These are phyloP conservation scores for Acrobasis consociella DNA, from an alignment of 2,888 invertebrate genomes.

Conservation along the genomic window DNA sequence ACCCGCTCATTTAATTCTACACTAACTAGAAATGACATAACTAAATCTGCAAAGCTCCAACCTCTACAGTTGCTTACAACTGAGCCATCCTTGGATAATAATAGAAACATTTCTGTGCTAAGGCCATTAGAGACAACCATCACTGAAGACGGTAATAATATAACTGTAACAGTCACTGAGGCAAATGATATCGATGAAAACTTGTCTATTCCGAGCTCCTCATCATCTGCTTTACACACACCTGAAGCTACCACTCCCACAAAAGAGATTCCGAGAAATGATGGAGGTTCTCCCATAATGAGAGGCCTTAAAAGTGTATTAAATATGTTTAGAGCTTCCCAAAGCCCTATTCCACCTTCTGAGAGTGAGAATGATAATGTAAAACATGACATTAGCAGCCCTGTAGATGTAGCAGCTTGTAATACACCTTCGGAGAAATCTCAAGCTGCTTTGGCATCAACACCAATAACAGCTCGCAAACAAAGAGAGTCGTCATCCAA, in stretches of 20 bases:
- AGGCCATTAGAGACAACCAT: slow-evolving; percentile 47
- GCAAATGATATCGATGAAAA: slow-evolving; percentile 60
- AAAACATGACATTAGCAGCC: slow-evolving; percentile 34
- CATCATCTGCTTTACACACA: slow-evolving; percentile 60
- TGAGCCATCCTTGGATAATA: slow-evolving; percentile 49
- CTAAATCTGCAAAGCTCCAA: slow-evolving; percentile 43
- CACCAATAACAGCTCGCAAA: slow-evolving; percentile 55
- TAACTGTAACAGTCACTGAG: slow-evolving; percentile 50
- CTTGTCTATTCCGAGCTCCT: slow-evolving; percentile 59
- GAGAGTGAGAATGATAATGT: slow-evolving; percentile 37
- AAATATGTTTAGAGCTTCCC: slow-evolving; percentile 72
- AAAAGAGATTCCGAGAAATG: slow-evolving; percentile 57
- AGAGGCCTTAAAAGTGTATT: slow-evolving; percentile 71
- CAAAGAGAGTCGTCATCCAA: slow-evolving; percentile 52
- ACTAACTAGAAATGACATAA: slow-evolving; percentile 51
- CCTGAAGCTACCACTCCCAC: slow-evolving; percentile 73
- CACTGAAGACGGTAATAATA: slow-evolving; percentile 41
- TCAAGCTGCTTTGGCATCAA: slow-evolving; percentile 51
- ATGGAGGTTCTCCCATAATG: slow-evolving; percentile 71
- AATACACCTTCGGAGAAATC: slow-evolving; percentile 18
- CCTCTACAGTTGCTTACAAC: slow-evolving; percentile 59
- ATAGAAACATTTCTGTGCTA: slow-evolving; percentile 46
- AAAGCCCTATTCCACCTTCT: slow-evolving; percentile 62
- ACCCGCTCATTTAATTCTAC: slow-evolving; percentile 64
- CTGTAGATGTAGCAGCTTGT: slow-evolving; percentile 27